Conservation (phyloP, 2,113 vertebrate genomes). For the Pseudopodoces humilis region DNA sequence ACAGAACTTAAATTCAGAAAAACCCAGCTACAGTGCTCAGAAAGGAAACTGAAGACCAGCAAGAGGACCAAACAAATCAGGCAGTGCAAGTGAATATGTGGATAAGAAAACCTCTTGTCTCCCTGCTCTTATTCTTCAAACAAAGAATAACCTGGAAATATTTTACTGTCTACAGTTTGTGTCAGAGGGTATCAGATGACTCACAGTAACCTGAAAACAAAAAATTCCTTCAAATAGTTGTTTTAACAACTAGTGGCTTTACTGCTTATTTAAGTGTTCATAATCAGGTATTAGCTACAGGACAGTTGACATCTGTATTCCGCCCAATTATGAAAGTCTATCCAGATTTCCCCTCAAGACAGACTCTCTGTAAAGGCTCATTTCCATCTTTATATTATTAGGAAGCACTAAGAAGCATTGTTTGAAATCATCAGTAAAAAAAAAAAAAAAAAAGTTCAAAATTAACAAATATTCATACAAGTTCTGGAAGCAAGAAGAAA, state of each 20-base stretch:
- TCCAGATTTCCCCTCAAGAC: not conserved
- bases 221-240: not conserved
- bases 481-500: slow-evolving; percentile 24
- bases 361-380: slow-evolving; percentile 9
- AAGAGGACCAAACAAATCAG: not conserved
- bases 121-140: not conserved
- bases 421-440: slow-evolving; percentile 27
- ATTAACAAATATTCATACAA: not conserved
- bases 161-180: not conserved
- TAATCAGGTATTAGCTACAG: not conserved
- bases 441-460: not conserved
- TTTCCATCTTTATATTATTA: slow-evolving; percentile 33
- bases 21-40: not conserved
- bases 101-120: not conserved
- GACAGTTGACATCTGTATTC: not conserved
- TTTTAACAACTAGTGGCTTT: not conserved
- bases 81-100: not conserved
- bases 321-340: not conserved
- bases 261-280: not conserved
- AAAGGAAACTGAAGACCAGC: not conserved
- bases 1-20: not conserved
- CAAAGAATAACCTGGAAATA: not conserved
- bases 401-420: slow-evolving; percentile 24
- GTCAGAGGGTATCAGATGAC: not conserved
- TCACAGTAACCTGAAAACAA: not conserved